Conservation (phyloP, 2,888 invertebrate genomes). For the Lydus trimaculatus region DNA sequence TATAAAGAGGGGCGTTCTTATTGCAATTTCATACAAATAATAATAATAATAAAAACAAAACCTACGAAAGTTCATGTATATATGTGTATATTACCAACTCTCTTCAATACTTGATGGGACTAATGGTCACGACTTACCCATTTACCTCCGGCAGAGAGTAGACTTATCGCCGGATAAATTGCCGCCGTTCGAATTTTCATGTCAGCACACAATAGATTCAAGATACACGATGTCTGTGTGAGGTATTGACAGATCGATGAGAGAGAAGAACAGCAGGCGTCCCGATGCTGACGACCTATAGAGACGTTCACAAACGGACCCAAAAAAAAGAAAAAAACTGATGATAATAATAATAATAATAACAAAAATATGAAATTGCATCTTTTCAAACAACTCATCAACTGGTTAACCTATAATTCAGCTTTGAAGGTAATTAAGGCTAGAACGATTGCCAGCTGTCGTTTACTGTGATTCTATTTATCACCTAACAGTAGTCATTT, state of each 20-base stretch:
- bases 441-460: constrained; percentile 28
- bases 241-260: constrained; percentile 59
- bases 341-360: too few relatives aligned
- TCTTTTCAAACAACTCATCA: background rate
- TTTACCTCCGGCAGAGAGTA: constrained; percentile 67
- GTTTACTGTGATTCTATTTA: constrained; percentile 5
- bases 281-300: constrained; percentile 21
- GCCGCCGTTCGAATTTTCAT: constrained; percentile 66
- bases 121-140: constrained; percentile 69
- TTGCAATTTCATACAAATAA: background rate
- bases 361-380: background rate
- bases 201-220: constrained; percentile 61
- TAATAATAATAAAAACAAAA: too few relatives aligned
- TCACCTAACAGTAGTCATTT: background rate
- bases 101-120: constrained; percentile 53
- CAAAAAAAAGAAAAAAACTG: too few relatives aligned
- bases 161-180: constrained; percentile 66
- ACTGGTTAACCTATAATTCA: background rate
- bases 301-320: constrained; percentile 15
- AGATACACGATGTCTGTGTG: constrained; percentile 57
- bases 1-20: background rate
- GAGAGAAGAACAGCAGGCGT: constrained; percentile 43
- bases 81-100: constrained; percentile 49
- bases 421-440: constrained; percentile 20
- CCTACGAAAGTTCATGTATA: background rate